Conservation (phyloP, 2,797 vertebrate genomes). For the Manis pentadactyla region DNA sequence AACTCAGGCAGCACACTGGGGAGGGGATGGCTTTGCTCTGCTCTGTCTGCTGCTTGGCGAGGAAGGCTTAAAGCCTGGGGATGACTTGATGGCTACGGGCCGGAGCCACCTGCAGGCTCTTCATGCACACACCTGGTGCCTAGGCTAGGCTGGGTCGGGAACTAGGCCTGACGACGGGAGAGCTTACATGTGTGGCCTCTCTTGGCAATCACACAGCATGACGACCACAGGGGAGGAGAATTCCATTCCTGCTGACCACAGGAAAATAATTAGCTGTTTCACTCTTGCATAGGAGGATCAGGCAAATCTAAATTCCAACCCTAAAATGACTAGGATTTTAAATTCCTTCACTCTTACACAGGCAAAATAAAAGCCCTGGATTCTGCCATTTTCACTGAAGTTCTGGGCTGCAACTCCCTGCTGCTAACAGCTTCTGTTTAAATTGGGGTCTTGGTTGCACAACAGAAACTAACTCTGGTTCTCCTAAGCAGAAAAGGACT, state of each 20-base stretch:
- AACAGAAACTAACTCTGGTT: background rate
- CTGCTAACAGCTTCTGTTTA: background rate
- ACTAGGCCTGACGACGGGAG: background rate
- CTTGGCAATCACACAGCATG: background rate
- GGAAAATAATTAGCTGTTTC: conserved; percentile 4
- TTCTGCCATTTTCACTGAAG: background rate
- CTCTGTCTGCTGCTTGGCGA: background rate
- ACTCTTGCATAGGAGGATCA: background rate
- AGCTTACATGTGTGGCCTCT: background rate
- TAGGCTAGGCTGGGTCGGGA: background rate
- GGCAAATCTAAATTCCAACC: background rate
- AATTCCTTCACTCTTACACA: background rate
- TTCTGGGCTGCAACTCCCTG: background rate
- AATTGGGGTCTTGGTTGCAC: background rate
- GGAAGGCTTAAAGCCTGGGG: background rate
- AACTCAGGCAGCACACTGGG: background rate
- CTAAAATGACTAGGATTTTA: conserved; percentile 11
- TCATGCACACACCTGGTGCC: background rate
- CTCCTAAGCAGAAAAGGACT: background rate
- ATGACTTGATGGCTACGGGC: background rate
- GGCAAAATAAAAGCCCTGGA: background rate
- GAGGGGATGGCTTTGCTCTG: background rate
- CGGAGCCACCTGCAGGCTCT: background rate
- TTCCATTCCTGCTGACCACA: background rate
- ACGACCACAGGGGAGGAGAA: background rate